Evolutionary conservation across 2,113 vertebrate genomes (phyloP).

Genomic region (Saguinus imperator): DNA sequence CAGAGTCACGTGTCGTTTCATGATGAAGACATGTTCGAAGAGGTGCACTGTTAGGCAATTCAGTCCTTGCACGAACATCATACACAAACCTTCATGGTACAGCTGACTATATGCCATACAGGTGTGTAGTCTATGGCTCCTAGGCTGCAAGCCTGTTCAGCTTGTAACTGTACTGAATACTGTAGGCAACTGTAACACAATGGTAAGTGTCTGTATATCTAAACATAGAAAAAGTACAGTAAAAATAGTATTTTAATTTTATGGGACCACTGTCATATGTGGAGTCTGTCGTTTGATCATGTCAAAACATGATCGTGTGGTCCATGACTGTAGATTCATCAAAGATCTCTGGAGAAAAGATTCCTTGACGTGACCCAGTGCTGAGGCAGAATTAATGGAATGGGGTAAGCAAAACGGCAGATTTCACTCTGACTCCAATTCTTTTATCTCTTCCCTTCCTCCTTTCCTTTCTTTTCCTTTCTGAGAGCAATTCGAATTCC

Average conservation of each 20-base stretch:
- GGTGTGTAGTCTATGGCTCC: not conserved
- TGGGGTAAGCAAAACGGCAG: not conserved
- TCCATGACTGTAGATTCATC: not conserved
- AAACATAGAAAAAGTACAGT: not conserved
- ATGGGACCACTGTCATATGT: not conserved
- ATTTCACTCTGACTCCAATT: not conserved
- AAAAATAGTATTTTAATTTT: not conserved
- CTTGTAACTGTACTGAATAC: not conserved
- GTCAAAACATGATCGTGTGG: not conserved
- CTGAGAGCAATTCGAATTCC: constrained; percentile 17
- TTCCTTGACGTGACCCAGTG: not conserved
- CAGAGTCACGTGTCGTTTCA: not conserved
- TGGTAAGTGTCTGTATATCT: not conserved
- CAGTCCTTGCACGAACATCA: not conserved
- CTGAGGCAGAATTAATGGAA: not conserved
- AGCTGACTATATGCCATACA: not conserved
- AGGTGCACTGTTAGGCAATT: not conserved
- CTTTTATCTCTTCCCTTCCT: not conserved
- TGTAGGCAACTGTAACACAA: not conserved
- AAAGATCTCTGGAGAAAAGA: not conserved
- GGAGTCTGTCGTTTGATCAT: too few species aligned
- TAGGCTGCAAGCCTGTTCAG: not conserved
- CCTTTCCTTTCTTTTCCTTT: too few species aligned
- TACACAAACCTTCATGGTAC: too few species aligned
- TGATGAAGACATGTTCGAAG: not conserved